Conservation (phyloP, 30 jellyfish, hydroid and myxozoan species). For the Cassiopea andromeda region DNA sequence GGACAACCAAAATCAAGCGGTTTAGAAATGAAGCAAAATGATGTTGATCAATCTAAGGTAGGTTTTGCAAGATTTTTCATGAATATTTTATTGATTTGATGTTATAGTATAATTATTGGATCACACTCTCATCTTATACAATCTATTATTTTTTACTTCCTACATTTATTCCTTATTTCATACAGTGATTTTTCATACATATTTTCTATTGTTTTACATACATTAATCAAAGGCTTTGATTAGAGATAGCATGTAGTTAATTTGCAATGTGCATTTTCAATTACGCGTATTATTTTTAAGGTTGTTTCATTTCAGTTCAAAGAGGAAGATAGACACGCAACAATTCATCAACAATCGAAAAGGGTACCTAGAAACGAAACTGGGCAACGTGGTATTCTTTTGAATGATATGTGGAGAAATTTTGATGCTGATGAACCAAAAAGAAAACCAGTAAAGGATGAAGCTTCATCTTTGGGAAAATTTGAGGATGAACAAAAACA, state of each 20-base stretch:
- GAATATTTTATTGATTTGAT: not conserved
- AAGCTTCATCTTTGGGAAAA: not conserved
- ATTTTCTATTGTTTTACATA: too few relatives aligned
- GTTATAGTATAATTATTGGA: not conserved
- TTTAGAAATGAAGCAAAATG: not conserved
- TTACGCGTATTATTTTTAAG: not conserved
- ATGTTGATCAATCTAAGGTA: not conserved
- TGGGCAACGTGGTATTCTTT: conserved; percentile 37
- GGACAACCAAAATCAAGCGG: not conserved
- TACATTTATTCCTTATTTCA: too few relatives aligned
- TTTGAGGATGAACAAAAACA: not conserved
- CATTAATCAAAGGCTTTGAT: too few relatives aligned
- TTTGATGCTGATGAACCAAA: conserved; percentile 28
- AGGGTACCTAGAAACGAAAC: not conserved
- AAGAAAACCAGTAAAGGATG: not conserved
- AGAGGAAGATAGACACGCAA: not conserved
- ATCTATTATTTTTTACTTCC: too few relatives aligned
- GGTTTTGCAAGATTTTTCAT: not conserved
- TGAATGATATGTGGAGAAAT: conserved; percentile 73
- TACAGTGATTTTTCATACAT: too few relatives aligned
- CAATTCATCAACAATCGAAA: not conserved
- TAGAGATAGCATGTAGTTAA: too few relatives aligned
- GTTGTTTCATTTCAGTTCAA: not conserved
- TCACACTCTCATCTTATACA: not conserved
- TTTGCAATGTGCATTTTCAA: too few relatives aligned